Conservation (phyloP, 1,140 invertebrate genomes). For the Saccostrea glomerata region DNA sequence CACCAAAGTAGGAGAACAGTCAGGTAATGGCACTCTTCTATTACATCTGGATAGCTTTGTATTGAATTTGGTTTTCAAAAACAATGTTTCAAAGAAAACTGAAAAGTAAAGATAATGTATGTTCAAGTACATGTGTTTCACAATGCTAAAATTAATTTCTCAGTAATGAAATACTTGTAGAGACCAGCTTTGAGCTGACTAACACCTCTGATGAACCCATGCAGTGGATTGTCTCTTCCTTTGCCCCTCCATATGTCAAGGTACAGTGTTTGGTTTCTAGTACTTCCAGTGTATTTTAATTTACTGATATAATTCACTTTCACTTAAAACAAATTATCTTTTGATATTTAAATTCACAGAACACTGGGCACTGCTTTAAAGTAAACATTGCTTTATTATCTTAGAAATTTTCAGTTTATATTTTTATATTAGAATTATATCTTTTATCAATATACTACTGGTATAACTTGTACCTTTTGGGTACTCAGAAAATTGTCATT, state of each 20-base stretch:
- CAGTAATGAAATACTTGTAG: neutral
- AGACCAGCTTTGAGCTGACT: slow-evolving; percentile 23
- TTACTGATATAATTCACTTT: neutral
- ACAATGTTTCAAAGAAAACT: too few relatives aligned
- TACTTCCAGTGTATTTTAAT: neutral
- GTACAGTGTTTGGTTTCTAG: neutral
- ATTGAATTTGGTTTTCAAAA: too few relatives aligned
- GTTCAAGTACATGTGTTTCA: too few relatives aligned
- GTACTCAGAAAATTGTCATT: neutral
- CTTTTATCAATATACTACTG: neutral
- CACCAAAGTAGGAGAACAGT: slow-evolving; percentile 43
- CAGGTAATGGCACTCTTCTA: neutral
- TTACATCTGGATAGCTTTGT: neutral
- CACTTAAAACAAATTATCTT: neutral
- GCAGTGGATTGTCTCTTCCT: slow-evolving; percentile 42
- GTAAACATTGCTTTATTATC: neutral
- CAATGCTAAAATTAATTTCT: neutral
- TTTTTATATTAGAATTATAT: neutral
- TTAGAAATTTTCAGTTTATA: neutral
- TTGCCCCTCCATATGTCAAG: slow-evolving; percentile 44
- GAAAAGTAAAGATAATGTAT: too few relatives aligned
- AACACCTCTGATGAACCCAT: slow-evolving; percentile 31
- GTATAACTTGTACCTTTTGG: neutral
- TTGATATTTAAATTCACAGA: neutral
- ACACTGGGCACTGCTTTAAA: neutral